Base-by-base conservation (phyloP, 2,888 invertebrate genomes). In the Cerastis leucographa region DNA sequence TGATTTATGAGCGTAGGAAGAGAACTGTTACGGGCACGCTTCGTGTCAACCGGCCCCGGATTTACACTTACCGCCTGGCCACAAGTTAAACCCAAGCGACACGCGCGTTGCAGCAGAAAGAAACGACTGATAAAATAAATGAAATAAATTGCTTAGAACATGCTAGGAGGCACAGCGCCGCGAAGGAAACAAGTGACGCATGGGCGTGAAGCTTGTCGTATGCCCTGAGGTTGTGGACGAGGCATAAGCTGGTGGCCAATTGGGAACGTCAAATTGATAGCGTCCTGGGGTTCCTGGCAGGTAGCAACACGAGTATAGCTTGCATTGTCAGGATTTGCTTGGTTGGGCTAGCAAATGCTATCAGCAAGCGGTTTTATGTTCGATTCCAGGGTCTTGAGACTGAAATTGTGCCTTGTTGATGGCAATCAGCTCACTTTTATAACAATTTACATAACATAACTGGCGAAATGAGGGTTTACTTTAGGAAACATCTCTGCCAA, bases 1-100 rank as follows among this genome's bases (percentile, higher is more conserved):
- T 84, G 80, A 86, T 88, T 78, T 88, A 88, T 82, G 79, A 75
- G 76, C 59, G 80, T 79, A 88, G 86, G 87, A 88, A 77, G 88
- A 67, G 64, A 22, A 46, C 25, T 49, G 65, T 86, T 84, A 66
- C 0, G 64, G 73, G 84, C 84, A 85, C 86, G 84, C 86, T 83
- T 78, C 74, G 11, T 82, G 51, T 29, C 64, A 74, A 42, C 69
- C 59, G 72, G 42, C 62, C 78, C 72, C 66, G 85, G 82, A 77
- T 85, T 64, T 71, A 67, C 51, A 62, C 49, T 29, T n/a, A 64
- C 22, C 4, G 40, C 64, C 3, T 14, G 64, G 64, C 42, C 64
- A 64, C 64, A 14, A 62, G 40, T 40, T 62, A 62, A n/a, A 8
- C 17, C 29, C n/a, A 62, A 25, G n/a, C 59, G 29, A 42, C n/a